Evolutionary conservation across 2,888 invertebrate genomes (phyloP), one percentile per base, ranked within the genome.

Genomic region (Luffia ferchaultella): DNA sequence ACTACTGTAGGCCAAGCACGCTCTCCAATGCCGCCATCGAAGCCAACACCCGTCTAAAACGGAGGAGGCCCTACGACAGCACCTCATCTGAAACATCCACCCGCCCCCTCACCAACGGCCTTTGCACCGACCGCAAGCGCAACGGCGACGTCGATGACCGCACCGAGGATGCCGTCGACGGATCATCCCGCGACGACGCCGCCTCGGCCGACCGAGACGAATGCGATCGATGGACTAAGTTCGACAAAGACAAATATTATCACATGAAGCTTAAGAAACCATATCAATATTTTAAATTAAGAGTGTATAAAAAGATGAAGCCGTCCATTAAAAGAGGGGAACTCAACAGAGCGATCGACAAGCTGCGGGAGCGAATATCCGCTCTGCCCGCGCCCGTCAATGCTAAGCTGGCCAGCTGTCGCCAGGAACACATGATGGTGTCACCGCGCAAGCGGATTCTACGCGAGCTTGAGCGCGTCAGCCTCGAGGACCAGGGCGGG

Each of bases 381-480:
- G 62, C 75, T 42, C 63, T 73, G 55, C 77, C 78, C 52, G 67
- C 67, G 50, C 75, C 78, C 47, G 73, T 80, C 47, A 79, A 82
- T 62, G 77, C 75, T 12, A 82, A 83, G 63, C 62, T 80, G 47
- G 78, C 74, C 18, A 73, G 61, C 58, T 83, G 83, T 54, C 73
- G 82, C 46, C 83, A 79, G 63, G 84, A 85, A 62, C 84, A 82
- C 67, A 68, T 68, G 59, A 89, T 91, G 61, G 92, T 93, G 20
- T 93, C 93, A 53, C 94, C 94, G 48, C 86, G 94, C 42, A 94
- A 94, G 68, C 87, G 94, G 59, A 91, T 93, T 73, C 79, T 94
- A 54, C 87, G 93, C 50, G 93, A 94, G 70, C 86, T 94, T 65
- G 94, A 94, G 68, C 87, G 90, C 62, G 92, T 92, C 5, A 90